Base-by-base conservation (phyloP, 2,113 vertebrate genomes). In the Elaphurus davidianus region DNA sequence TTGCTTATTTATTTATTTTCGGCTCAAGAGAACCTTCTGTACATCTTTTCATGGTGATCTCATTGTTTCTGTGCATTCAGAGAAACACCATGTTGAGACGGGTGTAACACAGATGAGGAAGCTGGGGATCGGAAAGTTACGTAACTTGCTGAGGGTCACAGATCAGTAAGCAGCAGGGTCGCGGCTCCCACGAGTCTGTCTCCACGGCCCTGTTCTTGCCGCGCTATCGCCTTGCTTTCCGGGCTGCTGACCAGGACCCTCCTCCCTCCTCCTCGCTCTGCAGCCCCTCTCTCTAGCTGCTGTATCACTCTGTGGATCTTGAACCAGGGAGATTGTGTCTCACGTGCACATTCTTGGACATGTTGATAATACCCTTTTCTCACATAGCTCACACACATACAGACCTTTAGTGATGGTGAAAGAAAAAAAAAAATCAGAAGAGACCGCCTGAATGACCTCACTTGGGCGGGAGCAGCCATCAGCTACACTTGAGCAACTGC, bases 391-490 rank as follows among this genome's bases (percentile, higher is more conserved):
- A 0, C 78, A 36, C 33, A 30, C 62, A 78, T 8, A 47, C 23
- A 92, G 79, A 85, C 50, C 36, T 71, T 71, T 54, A 67, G 79
- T 17, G 8, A 59, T 85, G 79, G 57, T 71, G 84, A 88, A 93
- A 92, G 87, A 52, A 60, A 87, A 85, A 82, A 71, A 40, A 91
- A 94, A 85, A 40, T 27, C 28, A 40, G 30, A 97, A 92, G 93
- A 98, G 97, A 98, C 98, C 71, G 79, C 90, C 14, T 91, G 67
- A 6, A 95, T 87, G 94, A 86, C 94, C 91, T 94, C 91, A 71
- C 54, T 33, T 1, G 47, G 90, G 81, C 92, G 71, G 90, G 78
- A 81, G 82, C 79, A 82, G 84, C 62, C 52, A 30, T 97, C 95
- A 62, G 40, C 25, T 10, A 50, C 79, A 4, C 79, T 92, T 91